Evolutionary conservation across 2,888 invertebrate species (phyloP).

Genomic region (Ochlodes sylvanus): DNA sequence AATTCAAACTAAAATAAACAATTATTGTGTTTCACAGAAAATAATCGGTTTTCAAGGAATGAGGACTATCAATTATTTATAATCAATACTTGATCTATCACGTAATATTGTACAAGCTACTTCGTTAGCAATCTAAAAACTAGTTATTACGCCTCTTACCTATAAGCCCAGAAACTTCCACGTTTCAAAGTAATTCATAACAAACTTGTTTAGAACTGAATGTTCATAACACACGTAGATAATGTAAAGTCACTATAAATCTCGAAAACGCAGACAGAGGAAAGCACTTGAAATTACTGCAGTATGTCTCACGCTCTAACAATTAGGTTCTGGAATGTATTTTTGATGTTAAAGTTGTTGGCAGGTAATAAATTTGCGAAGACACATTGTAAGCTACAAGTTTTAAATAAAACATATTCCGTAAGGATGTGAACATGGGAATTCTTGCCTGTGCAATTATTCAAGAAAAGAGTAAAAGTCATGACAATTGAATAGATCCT

Average conservation of each 20-base stretch:
- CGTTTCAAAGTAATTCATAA: conserved; percentile 29
- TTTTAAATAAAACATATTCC: not conserved
- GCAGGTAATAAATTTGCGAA: conserved; percentile 6
- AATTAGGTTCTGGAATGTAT: conserved; percentile 25
- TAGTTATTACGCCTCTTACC: not conserved
- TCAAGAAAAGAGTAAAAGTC: too few species aligned
- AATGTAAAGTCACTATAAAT: conserved; percentile 36
- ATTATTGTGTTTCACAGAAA: too few species aligned
- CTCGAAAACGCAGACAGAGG: conserved; percentile 29
- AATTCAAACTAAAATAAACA: too few species aligned
- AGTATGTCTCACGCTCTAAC: conserved; percentile 26
- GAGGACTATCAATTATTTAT: too few species aligned
- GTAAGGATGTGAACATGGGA: not conserved
- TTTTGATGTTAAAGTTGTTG: conserved; percentile 8
- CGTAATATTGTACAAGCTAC: too few species aligned
- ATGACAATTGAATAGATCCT: too few species aligned
- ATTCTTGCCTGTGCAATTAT: not conserved
- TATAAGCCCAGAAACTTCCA: conserved; percentile 22
- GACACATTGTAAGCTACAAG: not conserved
- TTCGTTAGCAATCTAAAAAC: too few species aligned
- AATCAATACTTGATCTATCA: too few species aligned
- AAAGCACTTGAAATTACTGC: conserved; percentile 28
- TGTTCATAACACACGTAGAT: conserved; percentile 32
- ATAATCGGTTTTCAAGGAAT: too few species aligned
- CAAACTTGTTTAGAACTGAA: conserved; percentile 31